phyloP scores from a whole-genome alignment of 2,797 vertebrate species.

The Acridotheres tristis region DNA sequence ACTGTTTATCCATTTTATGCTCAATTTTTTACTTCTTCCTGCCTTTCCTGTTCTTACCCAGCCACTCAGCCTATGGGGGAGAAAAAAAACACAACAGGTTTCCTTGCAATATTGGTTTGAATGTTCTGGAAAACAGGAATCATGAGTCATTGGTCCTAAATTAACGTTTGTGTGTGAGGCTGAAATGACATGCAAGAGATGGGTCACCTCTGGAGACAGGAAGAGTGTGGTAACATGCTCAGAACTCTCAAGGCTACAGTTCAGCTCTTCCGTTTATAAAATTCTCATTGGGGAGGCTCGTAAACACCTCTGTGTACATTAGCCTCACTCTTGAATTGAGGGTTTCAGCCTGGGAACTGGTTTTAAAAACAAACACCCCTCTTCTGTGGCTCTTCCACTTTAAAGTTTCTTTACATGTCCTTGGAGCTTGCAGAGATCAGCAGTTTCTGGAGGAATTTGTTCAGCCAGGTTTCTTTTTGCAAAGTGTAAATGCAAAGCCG shows the following conservation, averaged over 20 bases:
- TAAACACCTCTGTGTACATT: constrained; percentile 28
- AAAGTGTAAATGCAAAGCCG: background rate
- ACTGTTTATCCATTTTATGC: background rate
- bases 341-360: background rate
- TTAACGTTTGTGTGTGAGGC: constrained; percentile 27
- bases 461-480: background rate
- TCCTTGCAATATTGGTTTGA: constrained; percentile 70
- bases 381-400: background rate
- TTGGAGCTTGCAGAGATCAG: background rate
- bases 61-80: constrained; percentile 11
- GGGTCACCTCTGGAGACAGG: constrained; percentile 56
- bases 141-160: constrained; percentile 71
- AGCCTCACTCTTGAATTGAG: background rate
- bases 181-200: constrained; percentile 37
- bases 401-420: background rate
- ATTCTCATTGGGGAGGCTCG: background rate
- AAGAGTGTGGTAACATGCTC: constrained; percentile 18
- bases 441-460: constrained; percentile 6
- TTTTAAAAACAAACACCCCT: constrained; percentile 3
- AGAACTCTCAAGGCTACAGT: constrained; percentile 25
- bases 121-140: constrained; percentile 78
- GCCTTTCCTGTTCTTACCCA: constrained; percentile 69
- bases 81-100: constrained; percentile 7
- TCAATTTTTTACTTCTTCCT: constrained; percentile 57
- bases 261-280: constrained; percentile 44